Percentiles rank a stretch among this genome's conserved stretches.
Evolutionary conservation across 2,888 invertebrate genomes (phyloP).

Genomic region (Leptopilina drosophilae): DNA sequence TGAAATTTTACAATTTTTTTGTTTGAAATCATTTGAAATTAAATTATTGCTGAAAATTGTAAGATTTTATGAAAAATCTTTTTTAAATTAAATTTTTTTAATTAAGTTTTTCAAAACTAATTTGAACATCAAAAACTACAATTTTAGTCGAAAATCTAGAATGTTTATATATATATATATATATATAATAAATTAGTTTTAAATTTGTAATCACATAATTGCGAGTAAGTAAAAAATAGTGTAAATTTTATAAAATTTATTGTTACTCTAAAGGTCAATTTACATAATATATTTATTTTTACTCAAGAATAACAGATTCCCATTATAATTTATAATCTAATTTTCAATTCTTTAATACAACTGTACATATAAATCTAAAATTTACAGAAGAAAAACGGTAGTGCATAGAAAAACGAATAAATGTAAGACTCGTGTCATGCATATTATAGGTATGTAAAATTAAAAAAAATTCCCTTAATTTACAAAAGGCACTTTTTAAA

Average conservation of each 20-base stretch:
- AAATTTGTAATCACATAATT: too few relatives aligned
- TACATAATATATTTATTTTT: not conserved
- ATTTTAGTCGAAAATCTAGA: too few relatives aligned
- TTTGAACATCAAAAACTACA: too few relatives aligned
- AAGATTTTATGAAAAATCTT: too few relatives aligned
- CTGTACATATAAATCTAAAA: conserved; percentile 29
- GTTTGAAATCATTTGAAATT: too few relatives aligned
- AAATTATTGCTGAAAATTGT: too few relatives aligned
- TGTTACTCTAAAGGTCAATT: conserved; percentile 1
- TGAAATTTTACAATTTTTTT: too few relatives aligned
- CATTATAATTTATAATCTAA: conserved; percentile 8
- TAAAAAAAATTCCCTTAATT: not conserved
- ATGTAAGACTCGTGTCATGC: not conserved
- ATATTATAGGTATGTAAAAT: not conserved
- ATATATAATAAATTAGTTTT: too few relatives aligned
- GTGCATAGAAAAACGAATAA: too few relatives aligned
- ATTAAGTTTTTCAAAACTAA: too few relatives aligned
- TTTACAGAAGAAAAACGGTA: conserved; percentile 20
- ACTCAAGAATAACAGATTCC: not conserved
- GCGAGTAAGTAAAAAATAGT: not conserved
- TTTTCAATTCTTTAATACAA: conserved; percentile 5
- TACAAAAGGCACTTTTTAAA: conserved; percentile 5
- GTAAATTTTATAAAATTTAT: not conserved
- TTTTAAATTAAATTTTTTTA: too few relatives aligned
- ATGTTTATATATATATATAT: too few relatives aligned